Base-by-base conservation (phyloP, 2,888 invertebrate species). In the Trichopria drosophilae region DNA sequence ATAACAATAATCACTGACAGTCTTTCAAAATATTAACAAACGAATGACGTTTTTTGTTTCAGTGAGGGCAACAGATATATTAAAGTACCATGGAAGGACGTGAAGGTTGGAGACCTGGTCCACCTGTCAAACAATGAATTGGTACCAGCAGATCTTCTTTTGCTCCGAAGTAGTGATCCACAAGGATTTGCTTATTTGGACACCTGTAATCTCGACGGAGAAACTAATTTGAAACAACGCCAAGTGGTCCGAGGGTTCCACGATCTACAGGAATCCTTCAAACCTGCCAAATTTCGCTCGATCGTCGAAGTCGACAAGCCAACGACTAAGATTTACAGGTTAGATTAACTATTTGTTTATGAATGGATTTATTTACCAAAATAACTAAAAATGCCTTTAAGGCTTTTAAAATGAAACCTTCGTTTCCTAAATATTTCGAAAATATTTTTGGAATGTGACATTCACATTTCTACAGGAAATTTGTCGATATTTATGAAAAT, bases 101-200 rank as follows among this genome's bases (percentile, higher is more conserved):
- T 98, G 46, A 82, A 87, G 55, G 95, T 95, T 23, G 97, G 97
- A 3, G 97, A 97, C 77, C 81, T 97, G 63, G 87, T 98, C 39
- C 96, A 96, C 77, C 80, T 98, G 65, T 93, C 94, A 35, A 95
- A 95, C 80, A 94, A 97, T 79, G 96, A 97, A 79, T 84, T 92
- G 45, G 92, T 98, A 58, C 97, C 97, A 23, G 97, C 98, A 0
- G 98, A 98, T 76, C 87, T 98, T 70, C 81, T 98, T 53, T 78
- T 98, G 50, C 80, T 97, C 54, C 84, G 88, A 65, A 90, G 93
- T 48, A 93, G 93, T 66, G 94, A 93, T 77, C 83, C 87, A 6
- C 83, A 88, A 68, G 96, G 96, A 31, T 80, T 90, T 51, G 95
- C 94, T 72, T 95, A 92, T 77, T 85, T 97, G 60, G 97, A 97